Evolutionary conservation across 2,888 invertebrate species (phyloP).

Genomic region (Trisateles emortualis): DNA sequence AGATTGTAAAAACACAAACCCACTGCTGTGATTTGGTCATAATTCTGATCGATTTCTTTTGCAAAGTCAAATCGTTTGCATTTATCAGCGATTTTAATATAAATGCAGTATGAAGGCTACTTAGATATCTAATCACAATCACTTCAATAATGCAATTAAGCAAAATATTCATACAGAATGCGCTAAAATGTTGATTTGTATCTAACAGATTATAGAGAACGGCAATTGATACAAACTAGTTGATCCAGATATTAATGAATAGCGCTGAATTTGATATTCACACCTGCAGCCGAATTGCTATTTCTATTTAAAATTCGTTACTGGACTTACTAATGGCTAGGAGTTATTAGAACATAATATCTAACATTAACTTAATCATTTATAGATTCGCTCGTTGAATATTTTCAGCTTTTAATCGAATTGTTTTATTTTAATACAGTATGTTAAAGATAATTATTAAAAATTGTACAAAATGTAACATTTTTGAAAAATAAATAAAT

Average conservation of each 20-base stretch:
- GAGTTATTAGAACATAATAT: background rate
- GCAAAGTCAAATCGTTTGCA: background rate
- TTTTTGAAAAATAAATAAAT: too few species aligned
- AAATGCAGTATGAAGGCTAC: background rate
- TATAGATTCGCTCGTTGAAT: background rate
- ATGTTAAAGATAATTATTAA: too few species aligned
- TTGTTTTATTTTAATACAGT: too few species aligned
- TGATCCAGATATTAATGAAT: constrained; percentile 28
- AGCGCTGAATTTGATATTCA: constrained; percentile 22
- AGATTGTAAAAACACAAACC: constrained; percentile 14
- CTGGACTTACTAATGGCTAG: constrained; percentile 10
- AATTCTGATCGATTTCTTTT: background rate
- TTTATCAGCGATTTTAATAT: background rate
- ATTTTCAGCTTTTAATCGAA: background rate
- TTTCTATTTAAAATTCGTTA: constrained; percentile 24
- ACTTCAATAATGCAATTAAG: background rate
- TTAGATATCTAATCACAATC: too few species aligned
- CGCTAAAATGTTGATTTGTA: constrained; percentile 5
- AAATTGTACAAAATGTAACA: too few species aligned
- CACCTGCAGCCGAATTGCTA: constrained; percentile 27
- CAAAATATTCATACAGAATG: constrained; percentile 1
- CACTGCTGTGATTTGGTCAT: constrained; percentile 11
- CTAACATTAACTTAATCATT: too few species aligned
- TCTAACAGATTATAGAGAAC: constrained; percentile 1
- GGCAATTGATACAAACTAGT: constrained; percentile 15